Evolutionary conservation across 2,113 vertebrate species (phyloP).

Genomic region (Lontra canadensis): DNA sequence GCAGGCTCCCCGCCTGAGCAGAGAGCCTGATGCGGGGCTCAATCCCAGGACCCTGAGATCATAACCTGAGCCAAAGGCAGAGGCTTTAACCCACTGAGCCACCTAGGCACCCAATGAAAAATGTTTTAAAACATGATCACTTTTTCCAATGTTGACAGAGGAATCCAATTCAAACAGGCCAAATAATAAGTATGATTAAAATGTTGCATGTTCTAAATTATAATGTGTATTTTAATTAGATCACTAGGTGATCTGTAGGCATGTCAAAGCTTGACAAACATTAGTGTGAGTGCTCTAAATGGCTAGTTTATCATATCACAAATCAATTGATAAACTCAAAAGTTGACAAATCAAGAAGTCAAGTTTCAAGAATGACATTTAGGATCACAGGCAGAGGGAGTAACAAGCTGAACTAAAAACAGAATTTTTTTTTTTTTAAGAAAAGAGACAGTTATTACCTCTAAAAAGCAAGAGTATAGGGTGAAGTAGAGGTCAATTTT

Average conservation of each 20-base stretch:
- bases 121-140: background rate
- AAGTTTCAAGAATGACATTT: background rate
- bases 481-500: background rate
- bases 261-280: conserved; percentile 4
- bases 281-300: background rate
- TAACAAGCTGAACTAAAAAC: conserved; percentile 25
- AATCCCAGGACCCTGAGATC: no score
- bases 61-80: no score
- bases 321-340: background rate
- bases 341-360: background rate
- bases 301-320: background rate
- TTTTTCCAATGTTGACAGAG: background rate
- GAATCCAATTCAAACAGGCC: background rate
- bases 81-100: no score
- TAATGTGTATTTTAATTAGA: background rate
- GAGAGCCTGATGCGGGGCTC: no score
- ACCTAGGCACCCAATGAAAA: background rate
- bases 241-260: background rate
- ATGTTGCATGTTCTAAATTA: background rate
- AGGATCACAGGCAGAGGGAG: background rate
- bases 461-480: background rate
- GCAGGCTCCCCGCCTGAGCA: no score
- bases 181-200: background rate
- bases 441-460: background rate
- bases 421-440: background rate